Percentiles rank a stretch among this genome's conserved stretches.
Evolutionary conservation across 2,888 invertebrate genomes (phyloP).

Genomic region (Steinernema scapterisci): DNA sequence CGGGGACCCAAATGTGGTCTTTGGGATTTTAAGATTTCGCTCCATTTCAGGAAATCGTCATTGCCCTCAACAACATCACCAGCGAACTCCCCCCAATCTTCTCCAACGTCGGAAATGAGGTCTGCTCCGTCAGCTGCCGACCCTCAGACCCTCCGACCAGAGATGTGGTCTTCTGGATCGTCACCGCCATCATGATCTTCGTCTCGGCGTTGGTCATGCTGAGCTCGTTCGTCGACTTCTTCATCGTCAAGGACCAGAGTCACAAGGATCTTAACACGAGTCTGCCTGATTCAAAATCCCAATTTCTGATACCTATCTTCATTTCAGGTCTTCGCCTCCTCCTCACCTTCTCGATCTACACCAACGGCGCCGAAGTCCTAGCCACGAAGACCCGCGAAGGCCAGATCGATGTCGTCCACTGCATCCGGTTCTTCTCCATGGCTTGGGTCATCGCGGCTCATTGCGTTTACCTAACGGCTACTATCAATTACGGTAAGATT

Average conservation of each 20-base stretch:
- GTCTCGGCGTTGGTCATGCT: background rate
- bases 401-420: conserved; percentile 50
- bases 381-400: conserved; percentile 44
- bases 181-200: conserved; percentile 4
- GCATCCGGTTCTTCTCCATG: conserved; percentile 57
- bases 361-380: conserved; percentile 39
- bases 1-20: too few species aligned
- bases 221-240: conserved; percentile 11
- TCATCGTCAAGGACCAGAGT: background rate
- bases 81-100: too few species aligned
- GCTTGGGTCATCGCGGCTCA: conserved; percentile 44
- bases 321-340: conserved; percentile 39
- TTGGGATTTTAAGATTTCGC: too few species aligned
- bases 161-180: conserved; percentile 1
- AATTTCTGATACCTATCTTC: too few species aligned
- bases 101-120: background rate
- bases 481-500: background rate
- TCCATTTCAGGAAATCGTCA: conserved; percentile 19
- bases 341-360: conserved; percentile 43
- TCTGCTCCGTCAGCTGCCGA: background rate
- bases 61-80: background rate
- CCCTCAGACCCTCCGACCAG: background rate
- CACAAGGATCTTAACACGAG: conserved; percentile 16
- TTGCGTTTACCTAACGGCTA: background rate
- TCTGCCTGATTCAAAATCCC: background rate